Conservation (phyloP, 2,797 vertebrate genomes). For the Molothrus aeneus region DNA sequence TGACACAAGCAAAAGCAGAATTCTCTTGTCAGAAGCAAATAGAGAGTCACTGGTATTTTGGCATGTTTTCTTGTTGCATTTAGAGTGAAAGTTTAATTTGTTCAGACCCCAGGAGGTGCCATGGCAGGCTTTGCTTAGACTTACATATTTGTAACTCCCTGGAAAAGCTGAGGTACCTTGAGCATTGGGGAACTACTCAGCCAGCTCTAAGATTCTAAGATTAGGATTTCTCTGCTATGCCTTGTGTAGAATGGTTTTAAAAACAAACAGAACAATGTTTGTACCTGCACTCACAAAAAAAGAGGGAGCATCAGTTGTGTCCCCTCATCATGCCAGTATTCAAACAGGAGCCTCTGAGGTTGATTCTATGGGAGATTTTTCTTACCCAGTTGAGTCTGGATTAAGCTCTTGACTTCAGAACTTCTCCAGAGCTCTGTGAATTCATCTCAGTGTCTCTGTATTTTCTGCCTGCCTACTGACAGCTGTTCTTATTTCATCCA, state of each 20-base stretch:
- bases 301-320: not conserved
- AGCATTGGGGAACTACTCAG: not conserved
- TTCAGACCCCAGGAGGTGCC: not conserved
- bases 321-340: not conserved
- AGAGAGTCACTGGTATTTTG: not conserved
- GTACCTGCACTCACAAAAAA: not conserved
- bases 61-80: not conserved
- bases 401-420: not conserved
- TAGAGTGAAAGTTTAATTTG: not conserved
- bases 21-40: not conserved
- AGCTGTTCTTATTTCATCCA: not conserved
- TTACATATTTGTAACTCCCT: not conserved
- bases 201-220: not conserved
- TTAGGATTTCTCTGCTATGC: not conserved
- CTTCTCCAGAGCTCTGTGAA: not conserved
- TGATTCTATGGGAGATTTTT: not conserved
- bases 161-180: not conserved
- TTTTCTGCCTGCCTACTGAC: not conserved
- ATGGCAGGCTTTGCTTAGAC: not conserved
- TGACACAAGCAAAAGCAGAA: not conserved
- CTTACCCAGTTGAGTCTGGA: not conserved
- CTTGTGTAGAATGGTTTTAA: not conserved
- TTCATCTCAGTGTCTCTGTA: not conserved
- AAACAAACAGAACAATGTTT: not conserved
- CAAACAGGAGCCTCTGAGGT: not conserved